A percentile compares a stretch with the other conserved stretches of the same genome.
Evolutionary conservation across 2,888 invertebrate genomes (phyloP).

Genomic region (Nomada goodeniana): DNA sequence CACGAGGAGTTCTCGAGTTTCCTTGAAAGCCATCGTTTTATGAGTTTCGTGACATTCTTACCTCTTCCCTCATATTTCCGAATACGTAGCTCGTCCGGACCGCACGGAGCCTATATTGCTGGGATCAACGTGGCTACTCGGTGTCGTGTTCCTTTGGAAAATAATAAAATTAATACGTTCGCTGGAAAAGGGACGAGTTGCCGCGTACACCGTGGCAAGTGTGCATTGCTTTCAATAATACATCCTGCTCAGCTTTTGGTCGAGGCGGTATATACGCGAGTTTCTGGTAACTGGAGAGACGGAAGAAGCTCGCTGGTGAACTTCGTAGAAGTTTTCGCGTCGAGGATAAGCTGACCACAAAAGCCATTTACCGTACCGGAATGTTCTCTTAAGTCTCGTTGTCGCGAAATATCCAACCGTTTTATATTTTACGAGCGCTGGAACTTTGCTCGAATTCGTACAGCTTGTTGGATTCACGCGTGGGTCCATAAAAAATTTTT

Average conservation of each 20-base stretch:
- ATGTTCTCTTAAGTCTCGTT: slow-evolving; percentile 52
- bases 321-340: slow-evolving; percentile 46
- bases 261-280: slow-evolving; percentile 11
- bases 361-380: slow-evolving; percentile 54
- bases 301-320: slow-evolving; percentile 47
- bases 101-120: background rate
- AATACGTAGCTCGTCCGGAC: background rate
- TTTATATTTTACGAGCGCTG: slow-evolving; percentile 46
- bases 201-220: slow-evolving; percentile 1
- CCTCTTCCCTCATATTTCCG: slow-evolving; percentile 19
- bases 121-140: background rate
- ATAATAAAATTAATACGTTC: background rate
- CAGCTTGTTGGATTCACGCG: background rate
- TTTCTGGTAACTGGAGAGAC: slow-evolving; percentile 33
- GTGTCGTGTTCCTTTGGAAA: background rate
- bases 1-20: slow-evolving; percentile 19
- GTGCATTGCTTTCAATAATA: slow-evolving; percentile 2
- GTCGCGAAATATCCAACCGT: slow-evolving; percentile 48
- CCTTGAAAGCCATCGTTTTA: slow-evolving; percentile 25
- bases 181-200: slow-evolving; percentile 10
- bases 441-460: slow-evolving; percentile 23
- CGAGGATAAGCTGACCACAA: slow-evolving; percentile 50
- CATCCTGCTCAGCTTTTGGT: slow-evolving; percentile 33
- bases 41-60: slow-evolving; percentile 20
- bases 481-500: background rate